phyloP scores from a whole-genome alignment of 2,888 invertebrate species.

The Cremastinae sp. region DNA sequence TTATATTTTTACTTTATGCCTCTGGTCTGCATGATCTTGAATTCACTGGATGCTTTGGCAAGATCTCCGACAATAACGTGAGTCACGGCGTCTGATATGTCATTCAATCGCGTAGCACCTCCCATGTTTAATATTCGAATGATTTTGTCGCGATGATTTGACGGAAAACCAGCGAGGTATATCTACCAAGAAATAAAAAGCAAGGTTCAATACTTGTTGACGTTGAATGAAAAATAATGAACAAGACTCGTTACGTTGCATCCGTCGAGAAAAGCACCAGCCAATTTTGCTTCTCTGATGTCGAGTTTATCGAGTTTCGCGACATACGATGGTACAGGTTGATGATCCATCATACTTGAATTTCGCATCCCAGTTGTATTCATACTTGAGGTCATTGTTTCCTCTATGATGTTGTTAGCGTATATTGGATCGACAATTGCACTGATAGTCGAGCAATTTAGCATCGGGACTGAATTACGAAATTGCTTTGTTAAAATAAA shows the following conservation, averaged over 20 bases:
- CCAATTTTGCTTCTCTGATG: conserved; percentile 86
- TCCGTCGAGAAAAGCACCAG: conserved; percentile 93
- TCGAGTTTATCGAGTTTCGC: conserved; percentile 80
- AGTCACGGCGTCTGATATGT: conserved; percentile 88
- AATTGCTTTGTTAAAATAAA: conserved; percentile 35
- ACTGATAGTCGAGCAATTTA: conserved; percentile 82
- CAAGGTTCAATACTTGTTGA: background rate
- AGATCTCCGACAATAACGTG: conserved; percentile 89
- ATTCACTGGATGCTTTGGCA: conserved; percentile 80
- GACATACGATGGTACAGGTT: conserved; percentile 65
- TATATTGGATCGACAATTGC: conserved; percentile 72
- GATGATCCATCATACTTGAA: conserved; percentile 19
- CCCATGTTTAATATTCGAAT: conserved; percentile 87
- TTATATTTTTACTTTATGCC: conserved; percentile 70
- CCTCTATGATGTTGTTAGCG: conserved; percentile 69
- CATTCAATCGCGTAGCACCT: conserved; percentile 91
- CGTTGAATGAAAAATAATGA: background rate
- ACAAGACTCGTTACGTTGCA: conserved; percentile 86
- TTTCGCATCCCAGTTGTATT: conserved; percentile 36
- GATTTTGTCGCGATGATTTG: conserved; percentile 85
- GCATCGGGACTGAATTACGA: conserved; percentile 72
- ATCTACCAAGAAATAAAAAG: conserved; percentile 81
- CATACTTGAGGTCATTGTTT: conserved; percentile 69
- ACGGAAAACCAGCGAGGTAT: conserved; percentile 86
- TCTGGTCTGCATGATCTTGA: conserved; percentile 77